phyloP scores from a whole-genome alignment of 2,113 vertebrate genomes.

The Seriola rivoliana region DNA sequence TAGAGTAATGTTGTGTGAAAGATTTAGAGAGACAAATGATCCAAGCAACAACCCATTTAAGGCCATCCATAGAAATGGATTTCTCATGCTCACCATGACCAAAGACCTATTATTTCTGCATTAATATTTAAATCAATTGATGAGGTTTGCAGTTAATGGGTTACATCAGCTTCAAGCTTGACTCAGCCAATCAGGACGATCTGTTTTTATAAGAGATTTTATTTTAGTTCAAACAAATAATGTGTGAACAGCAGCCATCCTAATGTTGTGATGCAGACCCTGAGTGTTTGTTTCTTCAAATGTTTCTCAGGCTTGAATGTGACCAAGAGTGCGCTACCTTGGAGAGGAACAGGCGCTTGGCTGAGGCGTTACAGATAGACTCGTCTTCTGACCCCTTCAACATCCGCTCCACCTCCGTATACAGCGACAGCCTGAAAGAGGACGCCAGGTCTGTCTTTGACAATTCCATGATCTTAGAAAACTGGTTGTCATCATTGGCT shows the following conservation, averaged over 20 bases:
- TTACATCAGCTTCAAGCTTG: not conserved
- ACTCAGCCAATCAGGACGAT: not conserved
- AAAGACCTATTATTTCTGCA: conserved; percentile 6
- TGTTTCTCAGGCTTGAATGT: conserved; percentile 90
- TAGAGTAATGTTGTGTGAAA: conserved; percentile 64
- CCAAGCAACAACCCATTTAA: no score
- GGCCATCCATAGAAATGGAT: conserved; percentile 1
- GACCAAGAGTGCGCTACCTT: conserved; percentile 94
- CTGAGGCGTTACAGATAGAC: conserved; percentile 95
- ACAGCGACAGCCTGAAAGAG: conserved; percentile 95
- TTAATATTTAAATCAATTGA: conserved; percentile 33
- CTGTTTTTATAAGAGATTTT: not conserved
- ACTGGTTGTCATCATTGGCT: not conserved
- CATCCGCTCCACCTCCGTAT: conserved; percentile 88
- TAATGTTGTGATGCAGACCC: not conserved
- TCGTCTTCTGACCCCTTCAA: conserved; percentile 93
- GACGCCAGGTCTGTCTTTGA: conserved; percentile 89
- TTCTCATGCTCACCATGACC: conserved; percentile 1
- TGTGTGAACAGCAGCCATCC: not conserved
- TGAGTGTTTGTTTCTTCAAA: not conserved
- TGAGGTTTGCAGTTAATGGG: not conserved
- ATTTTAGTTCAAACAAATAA: not conserved
- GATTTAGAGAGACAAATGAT: not conserved
- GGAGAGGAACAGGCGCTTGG: conserved; percentile 93
- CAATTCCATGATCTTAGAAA: not conserved